phyloP scores from a whole-genome alignment of 2,797 vertebrate genomes.

The Leuciscus waleckii region DNA sequence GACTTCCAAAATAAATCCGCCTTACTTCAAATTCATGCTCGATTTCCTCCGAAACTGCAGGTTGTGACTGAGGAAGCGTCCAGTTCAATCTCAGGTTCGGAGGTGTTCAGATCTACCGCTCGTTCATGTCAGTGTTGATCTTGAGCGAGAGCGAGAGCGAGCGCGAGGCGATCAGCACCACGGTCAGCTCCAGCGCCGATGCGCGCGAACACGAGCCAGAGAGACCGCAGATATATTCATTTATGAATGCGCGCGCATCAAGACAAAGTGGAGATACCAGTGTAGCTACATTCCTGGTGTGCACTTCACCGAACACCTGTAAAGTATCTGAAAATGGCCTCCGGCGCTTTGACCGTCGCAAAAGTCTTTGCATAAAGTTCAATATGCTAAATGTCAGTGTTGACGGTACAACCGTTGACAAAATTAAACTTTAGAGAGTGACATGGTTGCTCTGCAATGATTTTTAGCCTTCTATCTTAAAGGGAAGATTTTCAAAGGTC shows the following conservation, averaged over 20 bases:
- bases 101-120: constrained; percentile 19
- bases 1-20: constrained; percentile 34
- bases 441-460: background rate
- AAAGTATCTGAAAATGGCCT: background rate
- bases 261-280: constrained; percentile 54
- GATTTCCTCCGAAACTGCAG: constrained; percentile 1
- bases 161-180: constrained; percentile 62
- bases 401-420: background rate
- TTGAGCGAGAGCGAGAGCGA: background rate
- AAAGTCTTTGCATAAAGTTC: background rate
- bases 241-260: constrained; percentile 49
- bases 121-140: background rate
- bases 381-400: background rate
- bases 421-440: background rate
- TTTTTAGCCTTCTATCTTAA: background rate
- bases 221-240: constrained; percentile 8
- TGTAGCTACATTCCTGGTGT: background rate
- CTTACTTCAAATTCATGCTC: constrained; percentile 5
- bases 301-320: background rate
- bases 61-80: background rate
- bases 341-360: background rate
- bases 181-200: constrained; percentile 62
- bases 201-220: constrained; percentile 9
- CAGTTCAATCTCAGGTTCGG: background rate
- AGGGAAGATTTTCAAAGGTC: background rate